Evolutionary conservation across 2,888 invertebrate species (phyloP), one percentile per base, ranked within the genome.

Genomic region (Cryptosula pallasiana): DNA sequence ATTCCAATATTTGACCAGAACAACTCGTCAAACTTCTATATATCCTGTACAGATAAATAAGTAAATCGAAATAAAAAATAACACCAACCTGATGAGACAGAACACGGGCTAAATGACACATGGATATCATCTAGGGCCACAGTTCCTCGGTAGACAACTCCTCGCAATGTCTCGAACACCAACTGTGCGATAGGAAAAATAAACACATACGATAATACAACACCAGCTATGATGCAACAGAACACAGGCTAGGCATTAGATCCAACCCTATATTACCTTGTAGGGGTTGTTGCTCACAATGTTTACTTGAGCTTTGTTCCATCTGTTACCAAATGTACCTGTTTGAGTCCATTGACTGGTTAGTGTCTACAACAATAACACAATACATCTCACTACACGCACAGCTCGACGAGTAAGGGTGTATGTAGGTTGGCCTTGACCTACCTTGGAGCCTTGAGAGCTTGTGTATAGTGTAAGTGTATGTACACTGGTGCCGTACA

Each of bases 81-180:
- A n/a, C 23, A 5, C 55, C 29, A n/a, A 69, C 69, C 69, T 27
- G 69, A 5, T 5, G 25, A 5, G n/a, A 32, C 27, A 9, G 9
- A 5, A 23, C 70, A 70, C 3, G 70, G 45, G 0, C 74, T 35
- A 0, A 74, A 69, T 3, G 79, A 75, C 69, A 81, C 74, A 16
- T 74, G 77, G 29, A 82, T 77, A 72, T 83, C 83, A 78, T 83
- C 83, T 72, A 83, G 78, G 55, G 81, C 80, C 16, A 82, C 80
- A 72, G 80, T 79, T 35, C 81, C 80, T 69, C 72, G 73, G 71
- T 75, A 77, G 34, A 76, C 73, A 5, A 13, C 69, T 3, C 80
- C 81, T 3, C 75, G 72, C 1, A 76, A 72, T 54, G 78, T 80
- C 74, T 81, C 81, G 78, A 82, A 81, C 70, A 70, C 70, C 5